A percentile compares a stretch with the other conserved stretches of the same genome.
Evolutionary conservation across 64 coral and sea anemone species (phyloP).

Genomic region (Porites lutea): DNA sequence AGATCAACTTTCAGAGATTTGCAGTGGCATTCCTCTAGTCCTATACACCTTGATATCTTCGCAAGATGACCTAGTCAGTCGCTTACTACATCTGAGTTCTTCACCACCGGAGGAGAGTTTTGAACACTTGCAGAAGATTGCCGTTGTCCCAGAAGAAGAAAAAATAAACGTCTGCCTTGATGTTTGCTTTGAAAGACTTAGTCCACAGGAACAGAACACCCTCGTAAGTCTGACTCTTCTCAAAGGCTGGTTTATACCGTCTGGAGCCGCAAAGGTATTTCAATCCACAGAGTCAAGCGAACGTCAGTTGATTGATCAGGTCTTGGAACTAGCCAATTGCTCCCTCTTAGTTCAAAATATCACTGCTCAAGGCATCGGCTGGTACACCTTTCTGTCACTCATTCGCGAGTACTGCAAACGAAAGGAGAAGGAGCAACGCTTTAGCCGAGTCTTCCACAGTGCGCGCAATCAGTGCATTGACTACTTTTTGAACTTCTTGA

Average conservation of each 20-base stretch:
- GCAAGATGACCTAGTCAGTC: background rate
- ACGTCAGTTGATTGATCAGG: background rate
- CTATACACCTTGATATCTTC: background rate
- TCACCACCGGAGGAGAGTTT: background rate
- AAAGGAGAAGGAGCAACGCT: background rate
- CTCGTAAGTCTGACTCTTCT: background rate
- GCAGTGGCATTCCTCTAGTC: conserved; percentile 18
- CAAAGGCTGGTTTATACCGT: background rate
- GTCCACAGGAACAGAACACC: background rate
- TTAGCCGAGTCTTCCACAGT: background rate
- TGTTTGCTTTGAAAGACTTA: conserved; percentile 2
- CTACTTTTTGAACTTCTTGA: conserved; percentile 36
- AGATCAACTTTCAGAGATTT: background rate
- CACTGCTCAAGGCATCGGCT: too few relatives aligned
- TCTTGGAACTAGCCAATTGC: background rate
- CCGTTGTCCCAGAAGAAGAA: background rate
- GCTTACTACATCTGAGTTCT: background rate
- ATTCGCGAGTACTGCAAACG: background rate
- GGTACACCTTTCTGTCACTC: background rate
- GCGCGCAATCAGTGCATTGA: background rate
- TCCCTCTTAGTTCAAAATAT: background rate
- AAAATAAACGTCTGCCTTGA: background rate
- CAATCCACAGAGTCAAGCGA: background rate
- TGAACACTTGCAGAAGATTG: background rate
- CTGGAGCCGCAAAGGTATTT: background rate